Evolutionary conservation across 2,113 vertebrate genomes (phyloP), one percentile per base, ranked within the genome.

Genomic region (Dasyprocta punctata): DNA sequence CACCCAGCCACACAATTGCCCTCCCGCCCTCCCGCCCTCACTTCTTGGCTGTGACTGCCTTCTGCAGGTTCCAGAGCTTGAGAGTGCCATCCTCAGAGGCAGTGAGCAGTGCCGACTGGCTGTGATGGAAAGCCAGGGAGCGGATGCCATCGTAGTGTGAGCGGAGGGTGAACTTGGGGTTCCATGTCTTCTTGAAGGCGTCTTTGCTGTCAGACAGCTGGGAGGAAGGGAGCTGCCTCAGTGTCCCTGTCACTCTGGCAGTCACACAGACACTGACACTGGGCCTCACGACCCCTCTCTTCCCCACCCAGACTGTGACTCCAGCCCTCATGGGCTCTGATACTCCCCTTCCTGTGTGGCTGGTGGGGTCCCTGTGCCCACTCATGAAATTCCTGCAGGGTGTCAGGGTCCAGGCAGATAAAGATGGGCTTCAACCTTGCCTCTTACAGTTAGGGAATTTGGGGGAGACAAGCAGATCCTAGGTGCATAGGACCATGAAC

Each of bases 41-140:
- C 99, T 99, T 99, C 97, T 99, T 99, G 77, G 99, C 99, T 9
- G 99, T 98, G 87, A 99, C 99, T 0, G 99, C 99, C 94, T 99
- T 99, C 98, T 99, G 99, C 65, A 99, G 99, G 98, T 99, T 99
- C 99, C 99, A 99, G 41, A 99, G 99, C 85, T 99, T 99, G 90
- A 99, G 98, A 0, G 99, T 99, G 44, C 99, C 99, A 0, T 99
- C 99, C 97, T 99, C 99, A 0, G 99, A 99, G 54, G 99, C 99
- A 0, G 99, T 99, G 97, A 99, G 97, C 92, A 99, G 95, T 5
- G 99, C 99, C 0, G 99, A 98, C 96, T 99, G 99, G 88, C 96
- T 98, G n/a, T 99, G 99, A 98, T 99, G 99, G 98, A 99, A 99
- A 20, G 99, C 99, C 98, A 99, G 92, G 0, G 99, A 99, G 1